These are phyloP conservation scores for Drosophila yakuba DNA, from an alignment of 1,140 invertebrate genomes.

Conservation along the genomic window DNA sequence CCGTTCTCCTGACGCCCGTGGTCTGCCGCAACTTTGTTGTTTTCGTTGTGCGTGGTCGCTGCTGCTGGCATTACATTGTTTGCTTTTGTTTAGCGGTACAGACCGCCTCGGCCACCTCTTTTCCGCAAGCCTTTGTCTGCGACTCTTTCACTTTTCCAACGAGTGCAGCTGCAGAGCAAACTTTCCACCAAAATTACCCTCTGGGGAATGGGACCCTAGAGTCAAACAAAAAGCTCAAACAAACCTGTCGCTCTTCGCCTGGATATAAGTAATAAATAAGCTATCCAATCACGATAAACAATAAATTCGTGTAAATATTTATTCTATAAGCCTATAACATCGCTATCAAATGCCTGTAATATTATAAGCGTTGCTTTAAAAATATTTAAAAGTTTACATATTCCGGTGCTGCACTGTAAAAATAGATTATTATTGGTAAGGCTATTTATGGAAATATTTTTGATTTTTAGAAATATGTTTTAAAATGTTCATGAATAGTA, in stretches of 20 bases:
- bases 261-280: not conserved
- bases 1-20: constrained; percentile 29
- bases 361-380: too few relatives aligned
- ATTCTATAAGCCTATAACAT: not conserved
- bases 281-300: not conserved
- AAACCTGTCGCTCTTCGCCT: not conserved
- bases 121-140: constrained; percentile 2
- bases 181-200: constrained; percentile 51
- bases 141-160: constrained; percentile 7
- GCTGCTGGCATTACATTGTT: constrained; percentile 75
- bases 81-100: constrained; percentile 66
- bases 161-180: constrained; percentile 54
- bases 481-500: too few relatives aligned
- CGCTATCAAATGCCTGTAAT: too few relatives aligned
- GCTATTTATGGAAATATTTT: too few relatives aligned
- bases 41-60: constrained; percentile 61
- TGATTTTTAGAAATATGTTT: too few relatives aligned
- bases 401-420: too few relatives aligned
- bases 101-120: constrained; percentile 5
- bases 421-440: too few relatives aligned
- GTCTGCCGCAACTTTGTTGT: constrained; percentile 51
- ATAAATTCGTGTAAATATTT: not conserved
- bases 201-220: constrained; percentile 17
- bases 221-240: constrained; percentile 19
- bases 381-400: too few relatives aligned